phyloP scores from a whole-genome alignment of 2,888 invertebrate genomes.

The Biston betularia region DNA sequence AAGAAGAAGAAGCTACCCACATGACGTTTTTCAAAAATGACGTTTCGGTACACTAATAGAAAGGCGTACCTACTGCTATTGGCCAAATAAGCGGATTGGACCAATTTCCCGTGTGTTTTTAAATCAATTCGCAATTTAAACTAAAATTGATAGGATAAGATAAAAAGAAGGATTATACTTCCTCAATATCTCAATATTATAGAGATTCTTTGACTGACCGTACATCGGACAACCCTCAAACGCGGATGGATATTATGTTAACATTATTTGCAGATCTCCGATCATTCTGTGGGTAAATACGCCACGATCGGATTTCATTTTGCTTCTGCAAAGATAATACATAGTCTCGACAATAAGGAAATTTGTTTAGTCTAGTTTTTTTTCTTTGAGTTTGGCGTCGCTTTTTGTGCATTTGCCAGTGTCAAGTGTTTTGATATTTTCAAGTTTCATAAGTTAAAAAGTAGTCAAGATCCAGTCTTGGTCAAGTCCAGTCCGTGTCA shows the following conservation, averaged over 20 bases:
- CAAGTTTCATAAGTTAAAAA: no score
- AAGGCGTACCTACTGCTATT: slow-evolving; percentile 1
- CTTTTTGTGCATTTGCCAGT: no score
- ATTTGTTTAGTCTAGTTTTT: neutral
- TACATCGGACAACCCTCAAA: slow-evolving; percentile 15
- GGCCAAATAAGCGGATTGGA: neutral
- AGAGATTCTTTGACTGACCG: neutral
- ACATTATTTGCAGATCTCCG: slow-evolving; percentile 32
- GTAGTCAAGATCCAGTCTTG: no score
- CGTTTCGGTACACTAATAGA: neutral
- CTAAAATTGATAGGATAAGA: slow-evolving; percentile 2
- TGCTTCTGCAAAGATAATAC: neutral
- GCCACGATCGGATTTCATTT: slow-evolving; percentile 10
- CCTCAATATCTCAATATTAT: slow-evolving; percentile 1
- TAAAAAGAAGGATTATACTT: slow-evolving; percentile 6
- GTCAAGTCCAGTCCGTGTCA: no score
- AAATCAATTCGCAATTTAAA: slow-evolving; percentile 5
- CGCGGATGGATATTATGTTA: slow-evolving; percentile 23
- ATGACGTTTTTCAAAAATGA: slow-evolving; percentile 7
- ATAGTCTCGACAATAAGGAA: neutral
- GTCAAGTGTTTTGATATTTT: no score
- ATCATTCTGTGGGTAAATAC: slow-evolving; percentile 27
- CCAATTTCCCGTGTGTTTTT: neutral
- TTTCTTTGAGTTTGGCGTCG: no score
- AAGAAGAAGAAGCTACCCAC: slow-evolving; percentile 19